A percentile compares a stretch with the other conserved stretches of the same genome.
phyloP scores from a whole-genome alignment of 1,140 invertebrate species.

The Drosophila azteca region DNA sequence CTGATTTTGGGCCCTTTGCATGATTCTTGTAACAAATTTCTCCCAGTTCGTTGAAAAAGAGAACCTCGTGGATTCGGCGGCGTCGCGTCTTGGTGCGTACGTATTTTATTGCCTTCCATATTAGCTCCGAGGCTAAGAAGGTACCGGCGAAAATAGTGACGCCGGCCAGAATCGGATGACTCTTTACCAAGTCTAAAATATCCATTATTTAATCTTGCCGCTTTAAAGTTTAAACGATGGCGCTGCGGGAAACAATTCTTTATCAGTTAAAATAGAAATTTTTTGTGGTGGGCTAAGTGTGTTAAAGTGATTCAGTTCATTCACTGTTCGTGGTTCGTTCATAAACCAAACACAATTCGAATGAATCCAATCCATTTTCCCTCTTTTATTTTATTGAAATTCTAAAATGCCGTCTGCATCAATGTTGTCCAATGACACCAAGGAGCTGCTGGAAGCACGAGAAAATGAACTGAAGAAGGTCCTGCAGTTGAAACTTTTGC shows the following conservation, averaged over 20 bases:
- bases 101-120: background rate
- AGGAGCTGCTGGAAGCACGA: conserved; percentile 49
- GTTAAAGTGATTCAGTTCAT: too few species aligned
- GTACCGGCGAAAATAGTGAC: background rate
- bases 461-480: conserved; percentile 46
- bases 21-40: background rate
- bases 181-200: background rate
- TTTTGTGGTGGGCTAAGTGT: too few species aligned
- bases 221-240: too few species aligned
- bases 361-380: too few species aligned
- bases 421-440: conserved; percentile 34
- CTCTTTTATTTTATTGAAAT: too few species aligned
- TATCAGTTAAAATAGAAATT: too few species aligned
- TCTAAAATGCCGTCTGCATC: conserved; percentile 17
- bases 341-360: too few species aligned
- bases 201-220: conserved; percentile 2
- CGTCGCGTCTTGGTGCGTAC: background rate
- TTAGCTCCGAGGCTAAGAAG: background rate
- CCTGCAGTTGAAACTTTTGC: conserved; percentile 51
- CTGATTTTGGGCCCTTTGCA: background rate
- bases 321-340: too few species aligned
- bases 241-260: too few species aligned
- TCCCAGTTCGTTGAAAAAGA: conserved; percentile 58
- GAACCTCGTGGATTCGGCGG: conserved; percentile 24
- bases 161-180: background rate